phyloP scores from a whole-genome alignment of 2,888 invertebrate genomes.

The Dichetophora obliterata region DNA sequence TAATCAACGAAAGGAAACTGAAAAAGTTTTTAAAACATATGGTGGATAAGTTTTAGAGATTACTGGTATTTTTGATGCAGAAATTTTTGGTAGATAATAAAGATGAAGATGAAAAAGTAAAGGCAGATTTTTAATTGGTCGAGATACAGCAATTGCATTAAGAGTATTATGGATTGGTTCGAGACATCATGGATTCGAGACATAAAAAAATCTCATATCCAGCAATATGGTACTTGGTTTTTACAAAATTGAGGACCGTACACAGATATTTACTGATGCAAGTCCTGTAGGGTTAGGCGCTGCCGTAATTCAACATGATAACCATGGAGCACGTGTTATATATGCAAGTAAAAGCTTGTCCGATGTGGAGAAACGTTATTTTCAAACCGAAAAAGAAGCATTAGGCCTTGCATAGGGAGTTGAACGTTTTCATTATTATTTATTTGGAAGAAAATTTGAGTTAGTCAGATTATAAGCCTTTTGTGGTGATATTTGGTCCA shows the following conservation, averaged over 20 bases:
- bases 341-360: slow-evolving; percentile 64
- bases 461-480: slow-evolving; percentile 59
- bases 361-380: slow-evolving; percentile 54
- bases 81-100: no score
- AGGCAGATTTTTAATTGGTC: no score
- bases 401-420: slow-evolving; percentile 56
- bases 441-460: no score
- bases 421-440: slow-evolving; percentile 53
- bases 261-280: slow-evolving; percentile 61
- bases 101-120: no score
- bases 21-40: no score
- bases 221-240: slow-evolving; percentile 64
- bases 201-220: background rate
- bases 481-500: slow-evolving; percentile 54
- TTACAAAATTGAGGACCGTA: slow-evolving; percentile 54
- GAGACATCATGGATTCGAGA: background rate
- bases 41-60: no score
- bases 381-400: slow-evolving; percentile 54
- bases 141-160: no score
- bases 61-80: no score
- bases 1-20: no score
- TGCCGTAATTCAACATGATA: slow-evolving; percentile 55
- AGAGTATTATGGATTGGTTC: no score
- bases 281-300: slow-evolving; percentile 59
- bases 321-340: slow-evolving; percentile 56